Evolutionary conservation across 2,797 vertebrate genomes (phyloP).

Genomic region (Halcyon badia): DNA sequence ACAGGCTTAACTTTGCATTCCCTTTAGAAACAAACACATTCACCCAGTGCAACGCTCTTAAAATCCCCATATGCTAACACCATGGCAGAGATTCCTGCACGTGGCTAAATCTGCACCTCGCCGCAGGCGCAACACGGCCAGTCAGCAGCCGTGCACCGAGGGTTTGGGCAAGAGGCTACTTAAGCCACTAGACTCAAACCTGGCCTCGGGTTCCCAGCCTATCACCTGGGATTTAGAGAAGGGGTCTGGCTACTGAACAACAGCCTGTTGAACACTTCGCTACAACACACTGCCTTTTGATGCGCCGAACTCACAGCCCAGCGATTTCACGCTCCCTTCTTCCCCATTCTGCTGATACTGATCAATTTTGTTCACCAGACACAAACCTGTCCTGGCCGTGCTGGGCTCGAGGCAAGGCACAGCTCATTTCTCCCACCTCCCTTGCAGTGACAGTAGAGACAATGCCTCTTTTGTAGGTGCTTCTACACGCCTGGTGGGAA

Average conservation of each 20-base stretch:
- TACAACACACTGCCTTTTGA: background rate
- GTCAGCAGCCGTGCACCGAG: background rate
- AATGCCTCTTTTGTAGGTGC: constrained; percentile 46
- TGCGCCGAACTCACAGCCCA: background rate
- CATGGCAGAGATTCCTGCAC: background rate
- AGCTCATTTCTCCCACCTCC: background rate
- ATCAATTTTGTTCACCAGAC: constrained; percentile 32
- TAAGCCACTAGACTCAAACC: background rate
- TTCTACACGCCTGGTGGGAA: background rate
- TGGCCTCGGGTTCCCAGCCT: background rate
- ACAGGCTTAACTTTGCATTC: background rate
- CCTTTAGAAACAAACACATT: background rate
- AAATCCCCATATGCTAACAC: background rate
- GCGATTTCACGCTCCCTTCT: background rate
- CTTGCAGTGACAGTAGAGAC: background rate
- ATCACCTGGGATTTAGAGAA: background rate
- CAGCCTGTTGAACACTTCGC: background rate
- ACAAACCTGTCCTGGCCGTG: background rate
- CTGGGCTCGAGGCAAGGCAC: background rate
- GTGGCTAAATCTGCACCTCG: background rate
- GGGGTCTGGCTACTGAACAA: background rate
- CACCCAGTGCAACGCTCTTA: background rate
- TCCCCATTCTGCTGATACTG: background rate
- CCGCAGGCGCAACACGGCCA: background rate
- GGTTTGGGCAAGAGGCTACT: background rate